Conservation (phyloP, 2,888 invertebrate species). For the Adela reaumurella region DNA sequence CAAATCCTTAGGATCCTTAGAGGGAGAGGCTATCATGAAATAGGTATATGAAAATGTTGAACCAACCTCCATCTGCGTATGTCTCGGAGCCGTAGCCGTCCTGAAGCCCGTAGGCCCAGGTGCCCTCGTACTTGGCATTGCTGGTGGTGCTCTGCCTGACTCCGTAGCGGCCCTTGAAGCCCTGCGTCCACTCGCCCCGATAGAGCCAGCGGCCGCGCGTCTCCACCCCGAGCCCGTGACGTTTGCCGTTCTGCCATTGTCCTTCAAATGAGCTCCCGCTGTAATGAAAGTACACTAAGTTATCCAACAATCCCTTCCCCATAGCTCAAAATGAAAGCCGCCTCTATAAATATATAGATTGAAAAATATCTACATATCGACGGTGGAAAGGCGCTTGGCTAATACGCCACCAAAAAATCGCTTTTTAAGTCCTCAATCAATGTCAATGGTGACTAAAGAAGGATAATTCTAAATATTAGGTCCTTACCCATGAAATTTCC, state of each 20-base stretch:
- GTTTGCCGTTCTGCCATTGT: slow-evolving; percentile 99
- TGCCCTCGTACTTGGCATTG: slow-evolving; percentile 95
- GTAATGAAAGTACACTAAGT: slow-evolving; percentile 22
- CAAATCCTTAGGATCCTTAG: too few relatives aligned
- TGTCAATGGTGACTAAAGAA: too few relatives aligned
- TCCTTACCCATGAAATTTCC: too few relatives aligned
- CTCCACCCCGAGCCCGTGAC: slow-evolving; percentile 97
- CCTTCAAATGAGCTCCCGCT: slow-evolving; percentile 96
- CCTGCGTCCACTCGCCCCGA: slow-evolving; percentile 98
- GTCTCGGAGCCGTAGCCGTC: slow-evolving; percentile 99
- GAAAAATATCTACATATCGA: background rate
- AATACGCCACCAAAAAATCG: too few relatives aligned
- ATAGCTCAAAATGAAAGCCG: background rate
- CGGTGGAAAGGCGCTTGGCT: background rate
- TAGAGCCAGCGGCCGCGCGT: slow-evolving; percentile 96
- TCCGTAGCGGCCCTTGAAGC: slow-evolving; percentile 98
- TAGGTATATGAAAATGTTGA: too few relatives aligned
- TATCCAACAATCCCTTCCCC: background rate
- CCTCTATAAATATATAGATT: background rate
- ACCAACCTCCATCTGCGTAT: slow-evolving; percentile 97
- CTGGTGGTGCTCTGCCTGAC: slow-evolving; percentile 93
- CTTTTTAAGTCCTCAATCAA: too few relatives aligned
- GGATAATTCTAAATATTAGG: too few relatives aligned
- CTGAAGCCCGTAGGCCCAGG: slow-evolving; percentile 98
- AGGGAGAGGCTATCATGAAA: too few relatives aligned